A percentile compares a stretch with the other conserved stretches of the same genome.
These are phyloP conservation scores for Ypsolopha sequella DNA, from an alignment of 2,888 invertebrate genomes.

Conservation along the genomic window DNA sequence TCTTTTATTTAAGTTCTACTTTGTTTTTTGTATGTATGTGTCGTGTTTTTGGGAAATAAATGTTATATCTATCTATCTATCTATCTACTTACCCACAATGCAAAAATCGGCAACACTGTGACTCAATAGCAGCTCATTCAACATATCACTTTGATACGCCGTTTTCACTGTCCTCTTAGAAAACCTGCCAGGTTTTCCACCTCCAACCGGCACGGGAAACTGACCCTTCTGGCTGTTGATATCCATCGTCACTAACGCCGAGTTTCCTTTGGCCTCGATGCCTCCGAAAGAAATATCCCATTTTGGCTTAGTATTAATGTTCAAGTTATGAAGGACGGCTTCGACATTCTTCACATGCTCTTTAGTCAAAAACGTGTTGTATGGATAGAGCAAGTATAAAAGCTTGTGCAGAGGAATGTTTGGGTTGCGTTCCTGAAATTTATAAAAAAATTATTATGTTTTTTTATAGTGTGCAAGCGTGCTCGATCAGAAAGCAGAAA, in stretches of 20 bases:
- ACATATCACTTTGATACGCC: constrained; percentile 81
- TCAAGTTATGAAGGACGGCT: constrained; percentile 76
- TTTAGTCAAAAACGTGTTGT: constrained; percentile 80
- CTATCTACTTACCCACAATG: constrained; percentile 75
- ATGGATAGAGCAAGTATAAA: constrained; percentile 86
- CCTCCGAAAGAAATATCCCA: constrained; percentile 28
- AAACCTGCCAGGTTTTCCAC: constrained; percentile 23
- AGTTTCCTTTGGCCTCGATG: constrained; percentile 34
- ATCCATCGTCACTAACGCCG: constrained; percentile 49
- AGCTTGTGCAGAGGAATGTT: constrained; percentile 75
- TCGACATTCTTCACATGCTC: constrained; percentile 82
- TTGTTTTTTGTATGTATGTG: not conserved
- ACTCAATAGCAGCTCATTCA: constrained; percentile 83
- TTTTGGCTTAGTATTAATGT: constrained; percentile 38
- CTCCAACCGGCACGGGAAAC: constrained; percentile 50
- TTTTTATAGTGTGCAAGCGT: too few species aligned
- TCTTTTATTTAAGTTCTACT: too few species aligned
- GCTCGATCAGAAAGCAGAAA: too few species aligned
- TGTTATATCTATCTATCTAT: too few species aligned
- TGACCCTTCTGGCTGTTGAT: constrained; percentile 46
- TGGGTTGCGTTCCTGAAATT: constrained; percentile 78
- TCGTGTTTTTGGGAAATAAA: too few species aligned
- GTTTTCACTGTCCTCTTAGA: constrained; percentile 72
- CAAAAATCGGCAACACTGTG: constrained; percentile 88
- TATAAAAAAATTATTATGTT: too few species aligned